Percentiles rank a stretch among this genome's conserved stretches.
These are phyloP conservation scores for Spea hammondii DNA, from an alignment of 2,797 vertebrate species.

Conservation along the genomic window DNA sequence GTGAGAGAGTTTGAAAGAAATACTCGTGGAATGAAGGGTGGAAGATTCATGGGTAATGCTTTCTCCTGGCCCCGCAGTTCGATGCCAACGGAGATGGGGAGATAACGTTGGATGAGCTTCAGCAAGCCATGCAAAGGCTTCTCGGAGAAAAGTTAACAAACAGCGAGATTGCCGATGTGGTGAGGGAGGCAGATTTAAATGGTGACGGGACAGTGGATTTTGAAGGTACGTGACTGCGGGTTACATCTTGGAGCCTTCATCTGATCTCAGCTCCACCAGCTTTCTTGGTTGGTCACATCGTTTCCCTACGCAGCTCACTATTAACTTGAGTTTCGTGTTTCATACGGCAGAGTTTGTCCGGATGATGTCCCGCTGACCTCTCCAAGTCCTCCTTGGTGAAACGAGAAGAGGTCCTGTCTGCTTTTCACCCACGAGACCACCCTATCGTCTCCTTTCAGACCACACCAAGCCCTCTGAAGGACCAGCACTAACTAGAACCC, in stretches of 20 bases:
- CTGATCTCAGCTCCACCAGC: neutral
- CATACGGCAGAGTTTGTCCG: conserved; percentile 64
- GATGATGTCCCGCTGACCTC: conserved; percentile 66
- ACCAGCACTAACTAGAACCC: conserved; percentile 4
- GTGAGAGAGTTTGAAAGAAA: conserved; percentile 46
- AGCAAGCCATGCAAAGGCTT: conserved; percentile 64
- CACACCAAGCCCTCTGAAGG: neutral
- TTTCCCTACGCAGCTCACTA: too few species aligned
- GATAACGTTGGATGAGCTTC: conserved; percentile 62
- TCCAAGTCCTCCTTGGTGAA: neutral
- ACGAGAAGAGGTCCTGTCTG: neutral
- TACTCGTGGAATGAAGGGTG: neutral
- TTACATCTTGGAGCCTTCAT: neutral
- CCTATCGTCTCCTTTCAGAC: neutral
- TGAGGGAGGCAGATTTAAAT: conserved; percentile 63
- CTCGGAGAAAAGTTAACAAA: conserved; percentile 62
- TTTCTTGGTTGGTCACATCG: too few species aligned
- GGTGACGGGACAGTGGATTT: conserved; percentile 68
- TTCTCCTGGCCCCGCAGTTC: conserved; percentile 55
- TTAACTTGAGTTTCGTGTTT: neutral
- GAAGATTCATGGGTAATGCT: too few species aligned
- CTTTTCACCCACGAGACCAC: neutral
- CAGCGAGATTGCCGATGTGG: conserved; percentile 61
- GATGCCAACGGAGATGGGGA: conserved; percentile 64
- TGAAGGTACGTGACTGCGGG: conserved; percentile 58